Evolutionary conservation across 2,797 vertebrate species (phyloP), one percentile per base, ranked within the genome.

Genomic region (Rhynchotus rufescens): DNA sequence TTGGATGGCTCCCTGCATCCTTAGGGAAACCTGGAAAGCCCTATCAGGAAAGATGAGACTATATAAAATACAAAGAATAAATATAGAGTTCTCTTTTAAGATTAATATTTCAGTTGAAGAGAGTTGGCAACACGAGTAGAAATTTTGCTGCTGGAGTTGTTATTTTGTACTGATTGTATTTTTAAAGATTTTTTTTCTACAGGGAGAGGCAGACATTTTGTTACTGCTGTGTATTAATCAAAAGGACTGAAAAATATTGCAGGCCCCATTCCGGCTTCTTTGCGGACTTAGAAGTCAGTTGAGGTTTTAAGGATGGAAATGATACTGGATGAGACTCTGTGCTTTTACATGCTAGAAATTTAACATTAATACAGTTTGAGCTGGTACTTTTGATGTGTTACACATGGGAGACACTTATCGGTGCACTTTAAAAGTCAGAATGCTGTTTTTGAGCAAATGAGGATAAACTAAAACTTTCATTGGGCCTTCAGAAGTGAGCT

Each of bases 161-260:
- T 94, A 66, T 72, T 93, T 90, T 62, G 17, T 90, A 90, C 90
- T 85, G 94, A 93, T 67, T 90, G 67, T 42, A 51, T 89, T 87
- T 87, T 71, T 45, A 93, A 93, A 94, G 93, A 93, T 93, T 92
- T 85, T 85, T 47, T 40, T 40, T 76, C 77, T 92, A 93, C 81
- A 85, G 32, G 73, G 86, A 80, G 42, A 81, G 56, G 82, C 12
- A 93, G 67, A 80, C 30, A 66, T 85, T 91, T 90, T 92, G 73
- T 82, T 93, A 91, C 47, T 79, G 90, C 49, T 61, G 20, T 32
- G 60, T 76, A 80, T 95, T 92, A 93, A 93, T 92, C 93, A 89
- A 87, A 90, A 79, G 45, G 52, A n/a, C 66, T 78, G 71, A 59
- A 80, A 67, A 90, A 87, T 40, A 52, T 72, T 61, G 60, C 77